Conservation (phyloP, 2,797 vertebrate species). For the Siniperca scherzeri region DNA sequence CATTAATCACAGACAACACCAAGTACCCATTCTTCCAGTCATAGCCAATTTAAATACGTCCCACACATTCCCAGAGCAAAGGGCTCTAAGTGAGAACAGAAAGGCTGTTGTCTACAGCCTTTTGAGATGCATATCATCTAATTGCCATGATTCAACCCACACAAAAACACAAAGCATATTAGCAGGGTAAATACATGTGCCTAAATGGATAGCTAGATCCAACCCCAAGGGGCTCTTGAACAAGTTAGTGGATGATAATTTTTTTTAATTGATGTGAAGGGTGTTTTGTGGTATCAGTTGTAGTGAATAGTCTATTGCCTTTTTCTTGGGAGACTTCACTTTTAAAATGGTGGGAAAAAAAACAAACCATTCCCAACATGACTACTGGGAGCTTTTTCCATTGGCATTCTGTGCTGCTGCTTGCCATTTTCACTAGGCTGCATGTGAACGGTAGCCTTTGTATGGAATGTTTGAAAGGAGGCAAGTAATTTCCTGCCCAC, state of each 20-base stretch:
- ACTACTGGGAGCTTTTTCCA: slow-evolving; percentile 63
- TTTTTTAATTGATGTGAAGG: slow-evolving; percentile 35
- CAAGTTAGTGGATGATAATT: slow-evolving; percentile 49
- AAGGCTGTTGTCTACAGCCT: slow-evolving; percentile 64
- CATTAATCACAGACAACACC: slow-evolving; percentile 53
- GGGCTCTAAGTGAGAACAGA: slow-evolving; percentile 64
- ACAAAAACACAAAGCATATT: slow-evolving; percentile 57
- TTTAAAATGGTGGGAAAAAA: slow-evolving; percentile 50
- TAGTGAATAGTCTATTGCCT: slow-evolving; percentile 20
- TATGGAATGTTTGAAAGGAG: slow-evolving; percentile 61
- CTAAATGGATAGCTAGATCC: slow-evolving; percentile 49
- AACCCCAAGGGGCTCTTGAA: slow-evolving; percentile 39
- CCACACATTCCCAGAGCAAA: slow-evolving; percentile 60
- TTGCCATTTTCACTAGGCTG: slow-evolving; percentile 59
- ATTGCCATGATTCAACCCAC: slow-evolving; percentile 48
- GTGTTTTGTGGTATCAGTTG: slow-evolving; percentile 38
- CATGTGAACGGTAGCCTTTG: slow-evolving; percentile 74
- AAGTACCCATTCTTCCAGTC: slow-evolving; percentile 54
- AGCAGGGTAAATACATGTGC: slow-evolving; percentile 48
- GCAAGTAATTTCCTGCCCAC: slow-evolving; percentile 74
- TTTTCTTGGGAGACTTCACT: slow-evolving; percentile 36
- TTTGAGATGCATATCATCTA: slow-evolving; percentile 77
- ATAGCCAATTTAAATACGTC: slow-evolving; percentile 53
- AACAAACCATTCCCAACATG: slow-evolving; percentile 45
- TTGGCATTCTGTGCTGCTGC: slow-evolving; percentile 66